Evolutionary conservation across 2,888 invertebrate genomes (phyloP).

Genomic region (Gonocerus acuteangulatus): DNA sequence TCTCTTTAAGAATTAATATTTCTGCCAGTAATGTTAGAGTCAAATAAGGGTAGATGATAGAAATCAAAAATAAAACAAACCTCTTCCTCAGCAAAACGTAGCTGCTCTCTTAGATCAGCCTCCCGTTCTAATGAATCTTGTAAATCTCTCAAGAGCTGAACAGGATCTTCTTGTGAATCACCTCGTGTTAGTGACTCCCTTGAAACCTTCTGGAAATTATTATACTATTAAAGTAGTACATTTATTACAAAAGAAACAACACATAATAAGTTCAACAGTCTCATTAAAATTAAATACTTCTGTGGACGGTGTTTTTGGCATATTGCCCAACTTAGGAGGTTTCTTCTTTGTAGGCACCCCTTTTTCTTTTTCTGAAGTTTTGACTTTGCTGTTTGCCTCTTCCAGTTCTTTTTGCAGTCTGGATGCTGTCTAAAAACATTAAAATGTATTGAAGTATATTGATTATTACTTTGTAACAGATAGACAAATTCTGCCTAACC

Average conservation of each 20-base stretch:
- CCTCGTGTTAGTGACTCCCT: conserved; percentile 67
- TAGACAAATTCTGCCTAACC: conserved; percentile 42
- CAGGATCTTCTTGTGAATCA: conserved; percentile 72
- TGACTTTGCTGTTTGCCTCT: conserved; percentile 55
- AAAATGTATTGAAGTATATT: neutral
- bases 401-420: conserved; percentile 64
- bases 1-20: too few relatives aligned
- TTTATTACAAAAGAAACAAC: neutral
- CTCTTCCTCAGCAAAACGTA: conserved; percentile 89
- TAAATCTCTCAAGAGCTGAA: conserved; percentile 73
- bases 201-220: conserved; percentile 51
- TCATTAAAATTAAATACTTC: conserved; percentile 48
- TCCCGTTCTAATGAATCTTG: conserved; percentile 89
- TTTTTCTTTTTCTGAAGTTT: conserved; percentile 40
- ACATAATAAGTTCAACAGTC: too few relatives aligned
- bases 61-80: conserved; percentile 44
- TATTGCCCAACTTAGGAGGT: conserved; percentile 51
- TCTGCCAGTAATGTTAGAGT: too few relatives aligned
- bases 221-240: neutral
- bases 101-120: conserved; percentile 85
- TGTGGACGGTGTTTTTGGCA: conserved; percentile 52
- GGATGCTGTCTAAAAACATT: conserved; percentile 44
- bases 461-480: neutral
- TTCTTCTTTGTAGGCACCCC: conserved; percentile 47
- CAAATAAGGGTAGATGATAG: too few relatives aligned